Percentiles rank a stretch among this genome's conserved stretches.
phyloP scores from a whole-genome alignment of 2,797 vertebrate species.

The Eurystomus glaucurus region DNA sequence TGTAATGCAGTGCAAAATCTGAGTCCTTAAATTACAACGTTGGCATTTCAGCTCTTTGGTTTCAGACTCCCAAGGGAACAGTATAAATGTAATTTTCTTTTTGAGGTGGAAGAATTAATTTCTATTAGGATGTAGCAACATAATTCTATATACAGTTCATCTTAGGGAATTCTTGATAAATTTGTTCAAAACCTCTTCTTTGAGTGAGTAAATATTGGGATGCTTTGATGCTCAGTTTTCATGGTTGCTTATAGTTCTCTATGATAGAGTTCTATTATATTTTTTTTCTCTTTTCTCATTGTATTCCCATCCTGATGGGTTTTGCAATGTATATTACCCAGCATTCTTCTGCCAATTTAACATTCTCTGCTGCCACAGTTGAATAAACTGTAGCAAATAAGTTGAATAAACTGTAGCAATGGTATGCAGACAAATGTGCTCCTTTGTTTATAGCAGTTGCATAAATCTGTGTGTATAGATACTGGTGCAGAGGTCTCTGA shows the following conservation, averaged over 20 bases:
- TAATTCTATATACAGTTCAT: neutral
- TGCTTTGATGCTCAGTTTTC: neutral
- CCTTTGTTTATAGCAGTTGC: slow-evolving; percentile 2
- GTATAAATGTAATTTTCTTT: neutral
- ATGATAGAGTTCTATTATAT: neutral
- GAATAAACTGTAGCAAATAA: slow-evolving; percentile 33
- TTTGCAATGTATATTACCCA: neutral
- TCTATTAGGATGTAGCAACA: neutral
- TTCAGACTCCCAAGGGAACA: neutral
- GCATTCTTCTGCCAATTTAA: neutral
- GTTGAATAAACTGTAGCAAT: slow-evolving; percentile 29
- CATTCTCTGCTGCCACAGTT: neutral
- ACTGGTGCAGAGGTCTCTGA: neutral
- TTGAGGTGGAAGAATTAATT: neutral
- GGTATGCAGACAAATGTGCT: slow-evolving; percentile 45
- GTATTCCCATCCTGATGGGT: neutral
- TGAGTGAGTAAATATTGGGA: neutral
- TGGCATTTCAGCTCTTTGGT: neutral
- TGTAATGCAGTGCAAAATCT: neutral
- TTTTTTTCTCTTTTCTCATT: neutral
- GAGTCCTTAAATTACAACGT: neutral
- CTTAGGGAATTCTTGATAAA: neutral
- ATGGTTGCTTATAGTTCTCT: neutral
- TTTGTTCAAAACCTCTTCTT: neutral
- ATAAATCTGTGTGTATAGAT: slow-evolving; percentile 42